Percentiles rank a stretch among this genome's conserved stretches.
Evolutionary conservation across 2,888 invertebrate genomes (phyloP).

Genomic region (Eledona agricola): DNA sequence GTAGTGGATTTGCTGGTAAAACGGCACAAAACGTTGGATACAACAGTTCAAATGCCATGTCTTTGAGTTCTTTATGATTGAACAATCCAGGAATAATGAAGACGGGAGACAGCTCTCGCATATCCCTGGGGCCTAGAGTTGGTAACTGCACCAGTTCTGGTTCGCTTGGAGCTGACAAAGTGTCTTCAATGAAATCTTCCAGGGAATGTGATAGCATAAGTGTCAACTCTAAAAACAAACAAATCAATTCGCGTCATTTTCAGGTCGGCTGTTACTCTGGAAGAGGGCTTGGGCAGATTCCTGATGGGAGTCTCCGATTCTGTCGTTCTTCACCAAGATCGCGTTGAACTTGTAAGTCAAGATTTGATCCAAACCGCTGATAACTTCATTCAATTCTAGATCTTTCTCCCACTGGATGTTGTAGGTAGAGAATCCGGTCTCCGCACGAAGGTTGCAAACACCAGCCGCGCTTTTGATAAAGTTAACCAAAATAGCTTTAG

Average conservation of each 20-base stretch:
- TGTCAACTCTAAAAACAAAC: constrained; percentile 58
- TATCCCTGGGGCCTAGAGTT: constrained; percentile 56
- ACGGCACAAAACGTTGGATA: constrained; percentile 60
- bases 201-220: constrained; percentile 54
- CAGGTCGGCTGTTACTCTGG: constrained; percentile 53
- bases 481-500: constrained; percentile 57
- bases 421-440: constrained; percentile 55
- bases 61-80: constrained; percentile 49
- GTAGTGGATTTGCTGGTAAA: constrained; percentile 49
- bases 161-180: constrained; percentile 47
- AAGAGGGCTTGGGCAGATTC: constrained; percentile 55
- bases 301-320: constrained; percentile 49
- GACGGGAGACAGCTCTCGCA: constrained; percentile 58
- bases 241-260: constrained; percentile 8
- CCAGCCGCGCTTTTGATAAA: constrained; percentile 54
- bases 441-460: constrained; percentile 51
- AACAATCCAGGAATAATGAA: constrained; percentile 61
- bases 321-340: constrained; percentile 54
- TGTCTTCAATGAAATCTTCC: constrained; percentile 50
- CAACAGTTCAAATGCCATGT: constrained; percentile 54
- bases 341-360: constrained; percentile 50
- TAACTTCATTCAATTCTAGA: constrained; percentile 51
- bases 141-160: constrained; percentile 56
- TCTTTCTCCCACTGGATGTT: constrained; percentile 55
- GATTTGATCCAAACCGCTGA: constrained; percentile 55